Evolutionary conservation across 2,888 invertebrate genomes (phyloP).

Genomic region (Mycalesis mineus): DNA sequence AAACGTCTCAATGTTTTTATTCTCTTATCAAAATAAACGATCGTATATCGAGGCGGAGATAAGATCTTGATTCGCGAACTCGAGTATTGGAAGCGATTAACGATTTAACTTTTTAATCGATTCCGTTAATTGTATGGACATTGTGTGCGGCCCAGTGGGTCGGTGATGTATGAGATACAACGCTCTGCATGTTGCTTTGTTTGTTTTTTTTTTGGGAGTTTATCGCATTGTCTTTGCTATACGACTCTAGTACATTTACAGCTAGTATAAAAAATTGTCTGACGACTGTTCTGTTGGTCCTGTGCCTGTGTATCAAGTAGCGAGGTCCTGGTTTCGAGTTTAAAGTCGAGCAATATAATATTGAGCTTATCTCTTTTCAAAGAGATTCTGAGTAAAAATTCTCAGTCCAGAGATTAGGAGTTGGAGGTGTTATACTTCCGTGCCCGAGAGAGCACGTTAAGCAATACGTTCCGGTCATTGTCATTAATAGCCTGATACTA

Average conservation of each 20-base stretch:
- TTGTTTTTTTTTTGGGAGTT: background rate
- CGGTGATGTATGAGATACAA: conserved; percentile 43
- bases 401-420: too few species aligned
- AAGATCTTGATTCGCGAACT: conserved; percentile 43
- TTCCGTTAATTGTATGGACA: conserved; percentile 54
- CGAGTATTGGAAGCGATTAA: conserved; percentile 46
- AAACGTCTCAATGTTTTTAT: conserved; percentile 12
- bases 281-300: too few species aligned
- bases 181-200: background rate
- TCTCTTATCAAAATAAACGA: conserved; percentile 11
- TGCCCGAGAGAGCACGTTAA: too few species aligned
- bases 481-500: too few species aligned
- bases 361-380: too few species aligned
- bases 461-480: too few species aligned
- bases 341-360: too few species aligned
- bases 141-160: conserved; percentile 45
- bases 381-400: too few species aligned
- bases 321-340: too few species aligned
- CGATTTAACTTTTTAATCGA: conserved; percentile 60
- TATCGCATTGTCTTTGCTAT: background rate
- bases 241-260: background rate
- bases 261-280: too few species aligned
- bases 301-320: too few species aligned
- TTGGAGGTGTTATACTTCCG: too few species aligned
- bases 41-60: conserved; percentile 8